Evolutionary conservation across 1,140 invertebrate species (phyloP), one percentile per base, ranked within the genome.

Genomic region (Dendrolimus punctatus): DNA sequence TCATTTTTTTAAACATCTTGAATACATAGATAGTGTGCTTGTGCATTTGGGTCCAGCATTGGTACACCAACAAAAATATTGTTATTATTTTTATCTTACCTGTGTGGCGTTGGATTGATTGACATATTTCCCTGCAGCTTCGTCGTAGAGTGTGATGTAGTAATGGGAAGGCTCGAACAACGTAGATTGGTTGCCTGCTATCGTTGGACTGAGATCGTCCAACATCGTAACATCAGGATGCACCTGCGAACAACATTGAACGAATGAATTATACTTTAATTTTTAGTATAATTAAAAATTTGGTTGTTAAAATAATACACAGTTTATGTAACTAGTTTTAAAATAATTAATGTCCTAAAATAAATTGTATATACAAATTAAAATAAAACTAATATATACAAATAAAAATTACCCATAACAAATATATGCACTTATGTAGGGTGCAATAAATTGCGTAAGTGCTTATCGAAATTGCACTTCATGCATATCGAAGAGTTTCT

Each of bases 121-220:
- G 41, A 73, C 51, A 45, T 73, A 77, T 40, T 55, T 55, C 8
- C 66, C 61, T 38, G 54, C 67, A 42, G 53, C 54, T 9, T 73
- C 73, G 48, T 80, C 69, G 58, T 68, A 74, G 52, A 75, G 72
- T 1, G 77, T 83, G 55, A 79, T 62, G 52, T 73, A 79, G 55
- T 68, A 64, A 52, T 66, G 62, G n/a, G 71, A 65, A 5, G 55
- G 44, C 37, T 74, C 63, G 37, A 64, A 62, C 6, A 47, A 54
- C 5, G 74, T 73, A 8, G 70, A 70, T 57, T 61, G 64, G 63
- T 79, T 79, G 8, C 66, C 38, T 8, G 58, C 55, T 40, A 60
- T 23, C 9, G 78, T 72, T 6, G 76, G 70, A 40, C 53, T 54
- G 42, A 65, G 51, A 36, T 74, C 72, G 64, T 73, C 73, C 52